Evolutionary conservation across 1,140 invertebrate genomes (phyloP).

Genomic region (Cephus cinctus): DNA sequence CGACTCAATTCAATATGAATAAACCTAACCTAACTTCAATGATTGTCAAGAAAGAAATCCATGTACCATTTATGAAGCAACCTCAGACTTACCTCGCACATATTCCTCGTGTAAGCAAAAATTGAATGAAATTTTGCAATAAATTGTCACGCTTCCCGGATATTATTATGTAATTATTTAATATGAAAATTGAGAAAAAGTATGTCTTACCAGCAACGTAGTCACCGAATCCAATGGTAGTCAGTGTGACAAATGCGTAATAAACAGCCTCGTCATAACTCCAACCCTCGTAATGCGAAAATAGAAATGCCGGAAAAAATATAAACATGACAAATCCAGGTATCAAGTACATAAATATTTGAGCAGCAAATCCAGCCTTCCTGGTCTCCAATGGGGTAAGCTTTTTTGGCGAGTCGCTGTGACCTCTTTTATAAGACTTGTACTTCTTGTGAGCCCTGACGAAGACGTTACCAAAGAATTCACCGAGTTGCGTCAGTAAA

Average conservation of each 20-base stretch:
- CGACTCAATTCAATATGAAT: no score
- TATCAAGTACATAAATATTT: slow-evolving; percentile 76
- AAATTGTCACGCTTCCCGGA: no score
- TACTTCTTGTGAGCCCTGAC: slow-evolving; percentile 72
- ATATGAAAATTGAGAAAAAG: not conserved
- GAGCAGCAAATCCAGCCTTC: slow-evolving; percentile 69
- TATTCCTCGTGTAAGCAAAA: no score
- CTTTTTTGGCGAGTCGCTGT: slow-evolving; percentile 44
- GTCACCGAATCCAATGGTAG: slow-evolving; percentile 94
- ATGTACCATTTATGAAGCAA: no score
- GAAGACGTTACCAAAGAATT: slow-evolving; percentile 79
- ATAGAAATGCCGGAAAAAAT: slow-evolving; percentile 88
- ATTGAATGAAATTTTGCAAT: no score
- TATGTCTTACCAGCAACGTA: slow-evolving; percentile 73
- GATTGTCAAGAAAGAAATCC: not conserved
- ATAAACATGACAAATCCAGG: slow-evolving; percentile 89
- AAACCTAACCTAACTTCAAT: not conserved
- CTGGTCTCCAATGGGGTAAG: slow-evolving; percentile 57
- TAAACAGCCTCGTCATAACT: slow-evolving; percentile 86
- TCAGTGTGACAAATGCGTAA: slow-evolving; percentile 88
- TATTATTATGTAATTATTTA: no score
- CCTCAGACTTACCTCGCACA: no score
- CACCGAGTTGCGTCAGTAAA: slow-evolving; percentile 74
- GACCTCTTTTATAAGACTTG: slow-evolving; percentile 69
- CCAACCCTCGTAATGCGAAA: slow-evolving; percentile 87